Conservation (phyloP, 1,140 invertebrate genomes). For the Argopecten irradians region DNA sequence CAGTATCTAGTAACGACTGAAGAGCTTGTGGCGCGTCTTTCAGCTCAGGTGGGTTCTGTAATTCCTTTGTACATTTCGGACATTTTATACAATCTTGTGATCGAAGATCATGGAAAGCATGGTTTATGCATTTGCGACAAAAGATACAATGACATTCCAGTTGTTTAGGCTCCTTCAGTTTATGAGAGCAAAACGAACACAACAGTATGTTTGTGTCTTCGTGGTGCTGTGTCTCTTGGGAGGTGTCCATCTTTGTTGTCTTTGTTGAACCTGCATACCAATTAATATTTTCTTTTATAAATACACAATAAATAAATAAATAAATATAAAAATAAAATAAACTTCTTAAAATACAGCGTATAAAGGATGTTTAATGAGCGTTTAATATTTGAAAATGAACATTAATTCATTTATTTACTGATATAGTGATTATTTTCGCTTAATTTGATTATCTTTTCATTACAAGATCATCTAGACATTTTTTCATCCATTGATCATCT, state of each 20-base stretch:
- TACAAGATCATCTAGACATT: no score
- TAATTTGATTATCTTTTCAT: no score
- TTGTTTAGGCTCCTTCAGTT: not conserved
- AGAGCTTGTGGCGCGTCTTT: not conserved
- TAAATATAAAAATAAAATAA: no score
- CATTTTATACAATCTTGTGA: not conserved
- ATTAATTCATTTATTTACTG: no score
- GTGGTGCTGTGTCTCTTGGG: not conserved
- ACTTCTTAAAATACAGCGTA: no score
- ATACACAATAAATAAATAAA: no score
- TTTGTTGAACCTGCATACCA: not conserved
- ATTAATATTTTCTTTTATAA: no score
- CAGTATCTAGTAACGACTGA: not conserved
- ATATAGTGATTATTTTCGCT: not conserved
- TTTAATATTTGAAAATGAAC: no score
- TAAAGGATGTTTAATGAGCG: no score
- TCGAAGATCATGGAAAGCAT: not conserved
- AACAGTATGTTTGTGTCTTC: not conserved
- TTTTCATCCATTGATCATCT: no score
- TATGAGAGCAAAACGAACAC: not conserved
- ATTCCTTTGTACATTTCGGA: not conserved
- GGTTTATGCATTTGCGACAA: not conserved
- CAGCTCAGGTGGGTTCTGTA: not conserved
- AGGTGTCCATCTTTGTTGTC: not conserved
- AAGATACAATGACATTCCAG: not conserved